Evolutionary conservation across 2,888 invertebrate species (phyloP).

Genomic region (Scrobipalpa costella): DNA sequence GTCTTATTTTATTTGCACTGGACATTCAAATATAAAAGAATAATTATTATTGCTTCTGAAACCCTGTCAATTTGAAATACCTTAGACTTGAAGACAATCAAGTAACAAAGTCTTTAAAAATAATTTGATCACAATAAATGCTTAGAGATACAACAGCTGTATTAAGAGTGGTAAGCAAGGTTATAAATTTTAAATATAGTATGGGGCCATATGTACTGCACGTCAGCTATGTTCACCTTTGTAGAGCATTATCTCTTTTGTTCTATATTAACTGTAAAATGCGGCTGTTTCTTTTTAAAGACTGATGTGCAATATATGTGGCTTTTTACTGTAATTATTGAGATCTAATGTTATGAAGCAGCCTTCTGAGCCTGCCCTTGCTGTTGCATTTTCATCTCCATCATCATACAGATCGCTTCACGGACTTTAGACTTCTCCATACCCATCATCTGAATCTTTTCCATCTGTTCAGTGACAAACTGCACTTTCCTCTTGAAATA

Average conservation of each 20-base stretch:
- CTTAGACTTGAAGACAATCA: neutral
- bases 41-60: neutral
- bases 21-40: neutral
- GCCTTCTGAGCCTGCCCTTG: conserved; percentile 69
- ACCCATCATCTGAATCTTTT: conserved; percentile 92
- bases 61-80: neutral
- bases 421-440: conserved; percentile 91
- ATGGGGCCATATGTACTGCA: too few relatives aligned
- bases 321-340: neutral
- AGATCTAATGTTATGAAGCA: conserved; percentile 56
- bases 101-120: neutral
- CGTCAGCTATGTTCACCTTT: too few relatives aligned
- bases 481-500: conserved; percentile 95
- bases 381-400: conserved; percentile 87
- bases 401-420: conserved; percentile 88
- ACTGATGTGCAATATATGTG: too few relatives aligned
- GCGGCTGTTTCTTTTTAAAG: too few relatives aligned
- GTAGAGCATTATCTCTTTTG: too few relatives aligned
- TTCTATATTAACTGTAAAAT: too few relatives aligned
- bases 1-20: neutral
- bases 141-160: neutral
- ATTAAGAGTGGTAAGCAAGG: neutral
- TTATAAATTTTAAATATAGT: neutral
- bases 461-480: conserved; percentile 96
- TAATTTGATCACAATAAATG: neutral